Conservation (phyloP, 2,797 vertebrate species). For the Urophycis tenuis region DNA sequence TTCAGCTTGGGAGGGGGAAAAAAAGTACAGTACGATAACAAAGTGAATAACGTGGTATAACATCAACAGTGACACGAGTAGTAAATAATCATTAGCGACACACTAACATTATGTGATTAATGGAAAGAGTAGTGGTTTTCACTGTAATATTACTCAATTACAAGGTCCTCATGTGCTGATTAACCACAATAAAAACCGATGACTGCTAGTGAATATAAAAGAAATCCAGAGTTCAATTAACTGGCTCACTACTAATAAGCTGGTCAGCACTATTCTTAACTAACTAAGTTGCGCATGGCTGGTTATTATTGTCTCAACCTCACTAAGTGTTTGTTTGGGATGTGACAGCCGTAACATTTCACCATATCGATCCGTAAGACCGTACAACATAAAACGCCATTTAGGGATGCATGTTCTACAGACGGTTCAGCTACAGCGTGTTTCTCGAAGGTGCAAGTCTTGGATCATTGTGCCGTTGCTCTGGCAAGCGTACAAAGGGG, state of each 20-base stretch:
- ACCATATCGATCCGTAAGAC: conserved; percentile 22
- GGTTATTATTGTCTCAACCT: conserved; percentile 14
- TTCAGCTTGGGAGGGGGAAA: conserved; percentile 33
- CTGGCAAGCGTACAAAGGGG: conserved; percentile 38
- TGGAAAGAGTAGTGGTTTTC: conserved; percentile 54
- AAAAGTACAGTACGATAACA: conserved; percentile 40
- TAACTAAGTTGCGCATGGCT: conserved; percentile 13
- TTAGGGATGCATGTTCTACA: conserved; percentile 33
- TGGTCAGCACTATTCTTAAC: conserved; percentile 19
- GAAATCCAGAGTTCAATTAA: conserved; percentile 23
- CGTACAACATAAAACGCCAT: conserved; percentile 36
- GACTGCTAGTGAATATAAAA: conserved; percentile 20
- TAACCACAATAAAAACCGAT: conserved; percentile 19
- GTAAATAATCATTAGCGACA: conserved; percentile 11
- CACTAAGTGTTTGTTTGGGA: conserved; percentile 23
- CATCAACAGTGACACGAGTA: not conserved
- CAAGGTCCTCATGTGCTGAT: conserved; percentile 29
- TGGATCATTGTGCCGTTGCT: conserved; percentile 36
- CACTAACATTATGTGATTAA: conserved; percentile 46
- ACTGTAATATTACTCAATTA: conserved; percentile 30
- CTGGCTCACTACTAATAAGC: conserved; percentile 40
- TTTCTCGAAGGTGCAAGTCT: conserved; percentile 26
- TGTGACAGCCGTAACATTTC: conserved; percentile 32
- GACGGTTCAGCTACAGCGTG: conserved; percentile 11
- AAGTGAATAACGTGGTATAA: not conserved